Conservation (phyloP, 2,888 invertebrate genomes). For the Bellardia pandia region DNA sequence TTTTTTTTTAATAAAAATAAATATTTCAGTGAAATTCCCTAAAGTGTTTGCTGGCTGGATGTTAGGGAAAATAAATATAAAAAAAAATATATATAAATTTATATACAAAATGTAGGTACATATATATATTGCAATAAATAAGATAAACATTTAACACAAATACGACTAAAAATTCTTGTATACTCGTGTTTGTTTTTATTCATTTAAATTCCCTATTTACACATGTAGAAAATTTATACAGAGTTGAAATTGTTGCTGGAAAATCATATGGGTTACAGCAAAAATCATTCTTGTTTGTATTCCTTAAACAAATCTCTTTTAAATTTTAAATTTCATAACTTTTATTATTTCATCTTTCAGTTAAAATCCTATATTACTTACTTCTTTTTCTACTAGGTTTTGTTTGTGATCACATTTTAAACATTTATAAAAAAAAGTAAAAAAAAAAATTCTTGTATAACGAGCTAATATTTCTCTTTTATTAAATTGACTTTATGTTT, state of each 20-base stretch:
- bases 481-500: conserved; percentile 53
- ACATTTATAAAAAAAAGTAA: conserved; percentile 1
- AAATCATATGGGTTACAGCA: background rate
- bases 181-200: conserved; percentile 7
- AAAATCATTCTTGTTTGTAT: too few species aligned
- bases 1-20: conserved; percentile 5
- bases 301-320: too few species aligned
- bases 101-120: background rate
- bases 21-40: conserved; percentile 47
- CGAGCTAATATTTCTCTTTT: conserved; percentile 58
- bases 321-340: too few species aligned
- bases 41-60: conserved; percentile 31
- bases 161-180: conserved; percentile 9
- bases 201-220: conserved; percentile 54
- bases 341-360: too few species aligned
- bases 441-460: conserved; percentile 70
- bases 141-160: conserved; percentile 40
- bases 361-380: background rate
- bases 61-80: background rate
- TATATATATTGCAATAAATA: conserved; percentile 46
- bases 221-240: background rate
- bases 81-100: background rate
- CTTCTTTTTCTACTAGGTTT: too few species aligned
- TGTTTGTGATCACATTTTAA: background rate
- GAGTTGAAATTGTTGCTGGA: conserved; percentile 5